Base-by-base conservation (phyloP, 2,888 invertebrate species). In the Mongoloraphidia duomilia region DNA sequence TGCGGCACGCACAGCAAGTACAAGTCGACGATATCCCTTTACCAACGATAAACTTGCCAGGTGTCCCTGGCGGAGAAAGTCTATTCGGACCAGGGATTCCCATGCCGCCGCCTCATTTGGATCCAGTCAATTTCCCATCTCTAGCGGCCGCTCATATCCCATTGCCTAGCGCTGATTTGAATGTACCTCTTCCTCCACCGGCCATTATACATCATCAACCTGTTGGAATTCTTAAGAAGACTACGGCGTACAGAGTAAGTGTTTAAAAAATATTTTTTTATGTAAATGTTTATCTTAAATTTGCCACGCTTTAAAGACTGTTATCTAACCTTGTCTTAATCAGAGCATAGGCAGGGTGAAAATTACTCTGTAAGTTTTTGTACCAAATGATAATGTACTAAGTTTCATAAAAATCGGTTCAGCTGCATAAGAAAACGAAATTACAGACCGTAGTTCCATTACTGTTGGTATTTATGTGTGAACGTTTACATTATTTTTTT, bases 11-110 rank as follows among this genome's bases (percentile, higher is more conserved):
- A 0, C 94, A 96, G 64, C 86, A 90, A 59, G 95, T 96, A 0
- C 84, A 90, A 70, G 79, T 96, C 3, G 94, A 95, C 66, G 94
- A 95, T 68, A 96, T 96, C 66, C 95, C 95, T 3, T 66, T 96
- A 50, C 95, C 95, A n/a, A 73, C 77, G 26, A 59, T 73, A 52
- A 74, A 69, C 66, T 71, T 71, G 59, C 54, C 59, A 9, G 33
- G 33, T 42, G 61, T 60, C 41, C 55, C 56, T 38, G 53, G 58
- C 14, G 54, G 59, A 8, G 54, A 52, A n/a, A 50, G 60, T 8
- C 54, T 54, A 26, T 53, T 56, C n/a, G 59, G 58, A 9, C 49
- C 70, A 9, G 69, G 72, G 3, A 66, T 65, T 49, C 76, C 76
- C 57, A 70, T 77, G 50, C 77, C 76, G 2, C 67, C 75, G 40